Percentiles rank a stretch among this genome's conserved stretches.
These are phyloP conservation scores for Panorpa germanica DNA, from an alignment of 2,888 invertebrate species.

Conservation along the genomic window DNA sequence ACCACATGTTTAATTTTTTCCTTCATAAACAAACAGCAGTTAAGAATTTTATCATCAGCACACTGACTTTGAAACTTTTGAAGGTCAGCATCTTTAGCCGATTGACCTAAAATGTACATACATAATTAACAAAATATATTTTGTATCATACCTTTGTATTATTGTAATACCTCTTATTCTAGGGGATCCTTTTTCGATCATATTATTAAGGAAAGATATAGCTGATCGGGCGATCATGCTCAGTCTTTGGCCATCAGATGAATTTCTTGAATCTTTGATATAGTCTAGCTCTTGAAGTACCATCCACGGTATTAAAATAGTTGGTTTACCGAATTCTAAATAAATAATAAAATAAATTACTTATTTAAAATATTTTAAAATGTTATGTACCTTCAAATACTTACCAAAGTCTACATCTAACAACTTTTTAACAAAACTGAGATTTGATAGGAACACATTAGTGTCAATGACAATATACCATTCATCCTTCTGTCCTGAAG, in stretches of 20 bases:
- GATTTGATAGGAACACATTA: constrained; percentile 26
- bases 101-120: constrained; percentile 23
- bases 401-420: constrained; percentile 16
- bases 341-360: constrained; percentile 11
- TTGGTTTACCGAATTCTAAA: constrained; percentile 16
- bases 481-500: constrained; percentile 10
- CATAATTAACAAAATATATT: not conserved
- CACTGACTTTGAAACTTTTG: constrained; percentile 22
- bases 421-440: constrained; percentile 22
- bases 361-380: constrained; percentile 12
- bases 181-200: constrained; percentile 15
- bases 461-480: constrained; percentile 28
- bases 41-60: constrained; percentile 30
- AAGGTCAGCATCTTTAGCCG: constrained; percentile 23
- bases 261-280: constrained; percentile 20
- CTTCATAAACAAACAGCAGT: constrained; percentile 27
- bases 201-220: constrained; percentile 18
- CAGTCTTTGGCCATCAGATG: constrained; percentile 13
- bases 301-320: constrained; percentile 28
- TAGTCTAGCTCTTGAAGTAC: constrained; percentile 31
- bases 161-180: not conserved
- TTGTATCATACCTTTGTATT: not conserved
- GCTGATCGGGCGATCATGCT: constrained; percentile 15
- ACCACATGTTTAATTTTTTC: constrained; percentile 21
- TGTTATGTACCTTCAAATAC: too few species aligned